Base-by-base conservation (phyloP, 2,888 invertebrate species). In the Aspidiotus destructor region DNA sequence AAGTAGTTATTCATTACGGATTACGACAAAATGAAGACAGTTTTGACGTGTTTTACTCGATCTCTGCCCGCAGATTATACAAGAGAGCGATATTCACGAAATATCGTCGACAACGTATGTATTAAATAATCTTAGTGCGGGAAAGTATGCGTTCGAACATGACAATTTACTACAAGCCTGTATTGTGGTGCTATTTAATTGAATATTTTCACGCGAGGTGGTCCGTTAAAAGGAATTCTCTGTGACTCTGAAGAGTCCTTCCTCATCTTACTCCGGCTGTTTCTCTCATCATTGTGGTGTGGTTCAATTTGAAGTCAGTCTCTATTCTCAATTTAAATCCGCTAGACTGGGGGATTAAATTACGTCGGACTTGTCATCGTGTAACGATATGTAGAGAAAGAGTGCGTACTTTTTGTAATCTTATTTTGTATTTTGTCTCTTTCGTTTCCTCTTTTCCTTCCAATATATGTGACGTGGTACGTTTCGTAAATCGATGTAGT, bases 311-410 rank as follows among this genome's bases (percentile, higher is more conserved):
- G 57, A 57, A 13, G 15, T 28, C 57, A 57, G 16, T 57, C 57
- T 57, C 16, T 10, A n/a, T 57, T 62, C 28, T 28, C 48, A 44
- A 17, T 62, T 62, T 16, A 17, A 62, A 62, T 62, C 48, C 28
- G 48, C 42, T 52, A 62, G 48, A 48, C 48, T 17, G 62, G 9
- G 48, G 52, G 52, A 52, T 62, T 52, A 62, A 62, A 62, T 62
- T 44, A 62, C 52, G 16, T 62, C 62, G n/a, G 62, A 15, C 62
- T 10, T 44, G 52, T 17, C 15, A 61, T 28, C 28, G 42, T 61
- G 42, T 28, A 17, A 28, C 28, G 13, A 61, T 42, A 16, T 42
- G 42, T 42, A 42, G 62, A 44, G 16, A 62, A 44, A 44, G 62
- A 15, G 41, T 41, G n/a, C 48, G 10, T 48, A 28, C n/a, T 48